A percentile compares a stretch with the other conserved stretches of the same genome.
Conservation (phyloP, 2,888 invertebrate species). For the Griposia aprilina region DNA sequence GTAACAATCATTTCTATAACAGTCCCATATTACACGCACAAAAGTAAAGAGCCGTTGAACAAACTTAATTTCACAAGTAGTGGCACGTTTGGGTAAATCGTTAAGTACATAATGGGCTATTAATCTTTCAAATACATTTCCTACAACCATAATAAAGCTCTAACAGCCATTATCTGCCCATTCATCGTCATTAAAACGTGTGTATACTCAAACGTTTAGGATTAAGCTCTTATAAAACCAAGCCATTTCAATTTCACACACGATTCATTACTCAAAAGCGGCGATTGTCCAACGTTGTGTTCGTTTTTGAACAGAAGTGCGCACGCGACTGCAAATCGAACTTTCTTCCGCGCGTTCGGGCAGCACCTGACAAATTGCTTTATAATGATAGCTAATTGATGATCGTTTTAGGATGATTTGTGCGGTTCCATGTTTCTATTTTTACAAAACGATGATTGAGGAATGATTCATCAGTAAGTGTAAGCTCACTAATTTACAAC, state of each 20-base stretch:
- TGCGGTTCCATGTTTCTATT: constrained; percentile 67
- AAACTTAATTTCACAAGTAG: constrained; percentile 7
- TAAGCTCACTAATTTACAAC: constrained; percentile 43
- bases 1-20: background rate
- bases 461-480: constrained; percentile 53
- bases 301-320: constrained; percentile 71
- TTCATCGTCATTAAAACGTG: constrained; percentile 54
- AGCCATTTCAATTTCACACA: constrained; percentile 81
- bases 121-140: constrained; percentile 39
- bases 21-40: background rate
- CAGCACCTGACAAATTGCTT: constrained; percentile 81
- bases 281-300: constrained; percentile 69
- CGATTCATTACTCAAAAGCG: constrained; percentile 79
- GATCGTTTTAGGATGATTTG: constrained; percentile 74
- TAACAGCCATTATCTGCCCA: constrained; percentile 34
- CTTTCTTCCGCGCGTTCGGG: constrained; percentile 76
- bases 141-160: constrained; percentile 27
- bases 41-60: constrained; percentile 1
- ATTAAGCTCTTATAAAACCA: constrained; percentile 53
- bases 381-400: constrained; percentile 83
- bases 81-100: constrained; percentile 23
- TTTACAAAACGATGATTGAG: constrained; percentile 48
- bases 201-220: constrained; percentile 62
- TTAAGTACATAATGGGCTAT: constrained; percentile 32
- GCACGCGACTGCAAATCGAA: constrained; percentile 76